Conservation (phyloP, 2,797 vertebrate genomes). For the Babyrousa celebensis region DNA sequence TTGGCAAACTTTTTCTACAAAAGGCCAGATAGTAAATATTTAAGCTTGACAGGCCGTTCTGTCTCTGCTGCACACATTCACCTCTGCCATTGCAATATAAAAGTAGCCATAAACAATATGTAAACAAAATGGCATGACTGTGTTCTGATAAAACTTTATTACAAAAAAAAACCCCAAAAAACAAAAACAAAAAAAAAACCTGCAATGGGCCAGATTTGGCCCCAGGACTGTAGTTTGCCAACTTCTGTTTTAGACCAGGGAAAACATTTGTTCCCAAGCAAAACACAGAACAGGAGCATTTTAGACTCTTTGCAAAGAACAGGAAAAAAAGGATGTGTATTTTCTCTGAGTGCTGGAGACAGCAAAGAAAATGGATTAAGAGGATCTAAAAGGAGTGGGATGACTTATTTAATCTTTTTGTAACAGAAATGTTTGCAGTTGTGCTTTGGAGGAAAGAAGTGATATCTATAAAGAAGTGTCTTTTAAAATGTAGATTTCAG, state of each 20-base stretch:
- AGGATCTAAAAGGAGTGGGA: background rate
- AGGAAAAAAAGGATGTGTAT: background rate
- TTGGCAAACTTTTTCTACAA: slow-evolving; percentile 2
- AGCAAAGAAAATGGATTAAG: background rate
- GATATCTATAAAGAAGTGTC: background rate
- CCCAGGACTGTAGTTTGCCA: background rate
- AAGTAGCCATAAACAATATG: background rate
- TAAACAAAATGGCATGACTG: background rate
- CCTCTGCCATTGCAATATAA: background rate
- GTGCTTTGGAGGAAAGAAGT: background rate
- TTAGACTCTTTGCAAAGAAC: slow-evolving; percentile 44
- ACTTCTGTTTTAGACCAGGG: background rate
- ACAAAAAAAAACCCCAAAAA: background rate
- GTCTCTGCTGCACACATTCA: background rate
- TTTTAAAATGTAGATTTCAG: slow-evolving; percentile 5
- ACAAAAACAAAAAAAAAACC: background rate
- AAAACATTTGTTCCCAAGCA: background rate
- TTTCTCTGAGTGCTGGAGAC: background rate
- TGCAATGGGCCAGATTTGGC: background rate
- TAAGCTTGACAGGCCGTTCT: background rate
- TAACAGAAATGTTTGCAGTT: background rate
- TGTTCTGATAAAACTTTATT: slow-evolving; percentile 24
- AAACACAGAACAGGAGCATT: background rate
- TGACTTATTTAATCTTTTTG: slow-evolving; percentile 20
- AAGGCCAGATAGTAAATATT: slow-evolving; percentile 3